Conservation (phyloP, 2,888 invertebrate genomes). For the Philereme vetulata region DNA sequence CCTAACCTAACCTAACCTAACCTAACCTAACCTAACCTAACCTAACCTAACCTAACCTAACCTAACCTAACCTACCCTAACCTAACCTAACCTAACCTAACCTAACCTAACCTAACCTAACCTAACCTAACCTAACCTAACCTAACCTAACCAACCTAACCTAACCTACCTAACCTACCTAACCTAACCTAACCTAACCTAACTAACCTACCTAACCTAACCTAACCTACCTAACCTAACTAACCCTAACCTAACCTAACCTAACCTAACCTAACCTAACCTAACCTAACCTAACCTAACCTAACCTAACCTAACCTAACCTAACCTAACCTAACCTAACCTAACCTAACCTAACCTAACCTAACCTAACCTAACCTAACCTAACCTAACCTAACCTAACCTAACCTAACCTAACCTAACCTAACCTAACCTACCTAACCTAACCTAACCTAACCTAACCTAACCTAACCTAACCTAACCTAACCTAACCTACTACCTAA, state of each 20-base stretch:
- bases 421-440: no score
- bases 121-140: constrained; percentile 38
- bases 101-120: constrained; percentile 19
- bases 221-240: no score
- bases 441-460: constrained; percentile 40
- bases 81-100: no score
- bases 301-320: constrained; percentile 30
- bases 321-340: constrained; percentile 34
- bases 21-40: not conserved
- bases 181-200: no score
- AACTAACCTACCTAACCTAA: no score
- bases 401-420: constrained; percentile 37
- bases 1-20: constrained; percentile 8
- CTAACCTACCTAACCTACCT: no score
- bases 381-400: constrained; percentile 36
- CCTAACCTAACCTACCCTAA: no score
- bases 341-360: constrained; percentile 32
- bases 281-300: constrained; percentile 32
- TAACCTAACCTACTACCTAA: constrained; percentile 25
- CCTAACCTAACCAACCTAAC: no score
- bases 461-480: constrained; percentile 39
- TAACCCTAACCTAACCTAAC: no score
- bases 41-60: no score
- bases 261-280: constrained; percentile 39
- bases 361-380: constrained; percentile 6